phyloP scores from a whole-genome alignment of 2,888 invertebrate species.

The Ceraclea dissimilis region DNA sequence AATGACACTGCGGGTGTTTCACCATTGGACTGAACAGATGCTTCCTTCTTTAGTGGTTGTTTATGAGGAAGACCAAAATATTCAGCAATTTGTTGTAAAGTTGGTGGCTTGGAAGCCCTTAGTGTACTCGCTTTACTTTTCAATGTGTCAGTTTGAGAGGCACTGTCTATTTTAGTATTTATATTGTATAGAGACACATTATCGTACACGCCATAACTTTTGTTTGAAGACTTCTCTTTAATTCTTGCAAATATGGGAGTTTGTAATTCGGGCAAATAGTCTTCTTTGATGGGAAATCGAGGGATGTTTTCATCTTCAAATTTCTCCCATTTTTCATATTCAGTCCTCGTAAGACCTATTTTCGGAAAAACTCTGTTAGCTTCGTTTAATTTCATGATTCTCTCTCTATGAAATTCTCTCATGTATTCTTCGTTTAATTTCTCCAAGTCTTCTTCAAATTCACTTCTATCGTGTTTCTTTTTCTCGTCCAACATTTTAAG shows the following conservation, averaged over 20 bases:
- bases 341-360: slow-evolving; percentile 12
- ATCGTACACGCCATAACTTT: slow-evolving; percentile 21
- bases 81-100: slow-evolving; percentile 45
- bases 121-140: slow-evolving; percentile 21
- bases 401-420: slow-evolving; percentile 20
- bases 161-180: slow-evolving; percentile 9
- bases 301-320: slow-evolving; percentile 24
- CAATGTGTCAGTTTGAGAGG: slow-evolving; percentile 18
- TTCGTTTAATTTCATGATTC: slow-evolving; percentile 8
- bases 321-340: slow-evolving; percentile 23
- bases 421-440: slow-evolving; percentile 18
- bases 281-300: slow-evolving; percentile 36
- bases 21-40: slow-evolving; percentile 14
- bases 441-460: slow-evolving; percentile 17
- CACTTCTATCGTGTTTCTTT: slow-evolving; percentile 11
- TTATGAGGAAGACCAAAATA: slow-evolving; percentile 39
- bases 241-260: slow-evolving; percentile 43
- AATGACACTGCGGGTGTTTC: slow-evolving; percentile 28
- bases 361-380: slow-evolving; percentile 18
- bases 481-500: slow-evolving; percentile 22
- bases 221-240: slow-evolving; percentile 18
- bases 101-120: slow-evolving; percentile 32
- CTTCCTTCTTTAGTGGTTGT: slow-evolving; percentile 16
- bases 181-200: slow-evolving; percentile 19
- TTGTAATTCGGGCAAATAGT: slow-evolving; percentile 44